Evolutionary conservation across 2,888 invertebrate genomes (phyloP).

Genomic region (Oscheius onirici): DNA sequence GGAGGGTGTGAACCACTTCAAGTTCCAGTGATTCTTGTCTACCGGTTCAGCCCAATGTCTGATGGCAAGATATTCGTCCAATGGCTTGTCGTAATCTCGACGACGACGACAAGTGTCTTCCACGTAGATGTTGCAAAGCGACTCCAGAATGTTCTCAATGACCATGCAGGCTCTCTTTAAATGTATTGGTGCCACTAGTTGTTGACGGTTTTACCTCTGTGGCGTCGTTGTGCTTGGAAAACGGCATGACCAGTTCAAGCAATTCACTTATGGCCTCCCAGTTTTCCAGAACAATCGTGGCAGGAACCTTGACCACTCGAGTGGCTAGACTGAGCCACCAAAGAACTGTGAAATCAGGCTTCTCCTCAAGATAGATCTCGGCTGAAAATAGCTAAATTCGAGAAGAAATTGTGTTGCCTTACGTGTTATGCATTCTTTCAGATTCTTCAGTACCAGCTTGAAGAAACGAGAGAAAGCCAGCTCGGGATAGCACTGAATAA

Average conservation of each 20-base stretch:
- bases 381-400: conserved; percentile 31
- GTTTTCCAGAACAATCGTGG: conserved; percentile 45
- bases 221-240: conserved; percentile 77
- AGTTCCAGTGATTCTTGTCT: conserved; percentile 78
- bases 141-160: conserved; percentile 77
- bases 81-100: conserved; percentile 76
- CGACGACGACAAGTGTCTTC: conserved; percentile 24
- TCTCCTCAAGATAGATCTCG: conserved; percentile 49
- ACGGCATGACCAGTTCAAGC: conserved; percentile 80
- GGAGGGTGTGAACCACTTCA: conserved; percentile 84
- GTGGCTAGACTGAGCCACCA: conserved; percentile 67
- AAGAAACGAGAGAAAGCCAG: conserved; percentile 64
- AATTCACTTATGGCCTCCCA: conserved; percentile 78
- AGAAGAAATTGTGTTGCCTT: conserved; percentile 6
- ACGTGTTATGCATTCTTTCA: conserved; percentile 56
- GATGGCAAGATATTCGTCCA: conserved; percentile 81
- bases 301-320: conserved; percentile 77
- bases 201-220: neutral
- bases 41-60: conserved; percentile 84
- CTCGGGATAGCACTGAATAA: conserved; percentile 52
- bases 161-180: conserved; percentile 76
- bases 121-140: conserved; percentile 76
- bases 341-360: conserved; percentile 60
- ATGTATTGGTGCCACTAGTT: neutral
- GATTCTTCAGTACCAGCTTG: conserved; percentile 50